Conservation (phyloP, 1,140 invertebrate genomes). For the Gonatopus flavifemur region DNA sequence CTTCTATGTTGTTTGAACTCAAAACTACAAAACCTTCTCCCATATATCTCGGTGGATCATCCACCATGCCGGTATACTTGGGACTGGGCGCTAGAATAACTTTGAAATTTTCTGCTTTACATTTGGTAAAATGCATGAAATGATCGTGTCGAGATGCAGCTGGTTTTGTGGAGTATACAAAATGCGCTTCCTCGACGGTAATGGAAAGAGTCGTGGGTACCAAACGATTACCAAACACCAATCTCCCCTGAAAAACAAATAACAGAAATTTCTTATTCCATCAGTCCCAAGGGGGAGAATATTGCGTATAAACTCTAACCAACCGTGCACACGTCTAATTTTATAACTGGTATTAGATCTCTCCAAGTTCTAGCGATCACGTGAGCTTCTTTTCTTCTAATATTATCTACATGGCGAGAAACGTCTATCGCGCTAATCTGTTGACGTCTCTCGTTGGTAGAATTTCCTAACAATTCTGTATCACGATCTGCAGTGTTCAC, state of each 20-base stretch:
- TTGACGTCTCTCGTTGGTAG: slow-evolving; percentile 62
- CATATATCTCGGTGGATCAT: slow-evolving; percentile 96
- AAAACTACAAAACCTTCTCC: slow-evolving; percentile 97
- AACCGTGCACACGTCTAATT: slow-evolving; percentile 86
- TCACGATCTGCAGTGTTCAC: slow-evolving; percentile 43
- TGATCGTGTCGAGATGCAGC: slow-evolving; percentile 89
- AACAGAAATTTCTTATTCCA: no score
- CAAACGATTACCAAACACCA: slow-evolving; percentile 96
- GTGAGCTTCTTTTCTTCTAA: slow-evolving; percentile 52
- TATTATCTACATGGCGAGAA: slow-evolving; percentile 50
- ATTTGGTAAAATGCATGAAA: slow-evolving; percentile 96
- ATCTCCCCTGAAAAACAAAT: slow-evolving; percentile 67
- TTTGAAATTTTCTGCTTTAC: slow-evolving; percentile 93
- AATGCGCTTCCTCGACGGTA: slow-evolving; percentile 91
- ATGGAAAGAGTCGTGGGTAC: slow-evolving; percentile 92
- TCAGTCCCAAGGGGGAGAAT: no score
- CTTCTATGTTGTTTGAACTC: slow-evolving; percentile 90
- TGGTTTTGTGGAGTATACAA: slow-evolving; percentile 94
- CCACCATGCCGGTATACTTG: slow-evolving; percentile 89
- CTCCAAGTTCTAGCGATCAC: slow-evolving; percentile 87
- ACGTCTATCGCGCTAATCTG: slow-evolving; percentile 66
- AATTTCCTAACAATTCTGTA: slow-evolving; percentile 55
- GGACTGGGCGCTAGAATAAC: slow-evolving; percentile 91
- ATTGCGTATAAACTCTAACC: no score
- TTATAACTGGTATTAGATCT: slow-evolving; percentile 95